Base-by-base conservation (phyloP, 2,113 vertebrate species). In the Chrysochloris asiatica region DNA sequence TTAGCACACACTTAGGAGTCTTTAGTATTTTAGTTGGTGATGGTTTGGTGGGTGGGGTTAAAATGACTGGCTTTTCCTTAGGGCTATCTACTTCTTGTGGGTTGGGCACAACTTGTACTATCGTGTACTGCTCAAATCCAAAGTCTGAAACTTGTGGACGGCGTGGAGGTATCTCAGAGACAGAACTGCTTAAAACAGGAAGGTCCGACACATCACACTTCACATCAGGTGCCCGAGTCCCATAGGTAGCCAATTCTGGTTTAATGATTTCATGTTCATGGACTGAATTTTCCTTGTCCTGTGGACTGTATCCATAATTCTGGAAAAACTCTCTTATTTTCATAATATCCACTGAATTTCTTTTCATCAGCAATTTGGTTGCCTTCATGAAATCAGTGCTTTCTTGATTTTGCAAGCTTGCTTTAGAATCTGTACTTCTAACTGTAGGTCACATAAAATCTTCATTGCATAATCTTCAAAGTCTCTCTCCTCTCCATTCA, bases 111-210 rank as follows among this genome's bases (percentile, higher is more conserved):
- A 95, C 88, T 80, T 93, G 97, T 89, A 97, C 95, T 75, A 99
- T 94, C 9, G 98, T 96, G 33, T 98, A 97, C 2, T 98, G 98
- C 3, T 98, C 98, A 65, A 99, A 98, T 3, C 99, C 99, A 28
- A 99, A 99, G 91, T 99, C 99, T 0, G 98, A 98, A 71, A 99
- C 98, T 67, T 98, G 98, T 0, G 99, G 99, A 50, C 97, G 97
- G 1, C 79, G 96, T 87, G 98, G 93, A 0, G 78, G 89, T 65
- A 97, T 97, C 33, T 82, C 21, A 52, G 93, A 38, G 54, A 88
- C 38, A 8, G 2, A 95, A 87, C 61, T 95, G 76, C 94, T 87
- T 81, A 0, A 71, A 10, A 45, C 82, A 84, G 92, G 26, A 0
- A 2, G 24, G 16, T 83, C 61, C 79, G 93, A 96, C 77, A 30